phyloP scores from a whole-genome alignment of 1,140 invertebrate genomes.

The Anoplolepis gracilipes region DNA sequence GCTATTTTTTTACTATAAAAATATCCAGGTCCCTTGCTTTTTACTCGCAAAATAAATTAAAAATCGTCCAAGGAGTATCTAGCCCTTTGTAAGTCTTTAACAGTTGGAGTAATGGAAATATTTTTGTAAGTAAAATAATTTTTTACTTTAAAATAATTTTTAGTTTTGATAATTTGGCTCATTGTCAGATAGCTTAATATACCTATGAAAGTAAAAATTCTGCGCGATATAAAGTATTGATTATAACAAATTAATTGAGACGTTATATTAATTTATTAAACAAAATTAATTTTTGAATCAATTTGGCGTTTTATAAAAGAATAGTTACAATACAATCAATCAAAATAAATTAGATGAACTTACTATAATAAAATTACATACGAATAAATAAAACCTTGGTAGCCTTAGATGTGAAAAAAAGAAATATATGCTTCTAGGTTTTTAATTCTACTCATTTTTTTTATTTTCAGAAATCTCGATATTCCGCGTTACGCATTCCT shows the following conservation, averaged over 20 bases:
- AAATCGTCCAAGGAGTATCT: no score
- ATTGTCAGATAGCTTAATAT: no score
- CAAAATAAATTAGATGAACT: background rate
- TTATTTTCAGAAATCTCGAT: conserved; percentile 10
- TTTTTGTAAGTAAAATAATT: no score
- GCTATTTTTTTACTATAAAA: no score
- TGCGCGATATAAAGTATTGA: background rate
- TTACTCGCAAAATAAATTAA: no score
- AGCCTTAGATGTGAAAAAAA: background rate
- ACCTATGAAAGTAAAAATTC: background rate
- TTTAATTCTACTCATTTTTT: background rate
- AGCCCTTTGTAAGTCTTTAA: no score
- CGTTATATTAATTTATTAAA: background rate
- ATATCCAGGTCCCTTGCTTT: no score
- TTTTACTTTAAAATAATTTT: no score
- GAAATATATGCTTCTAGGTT: background rate
- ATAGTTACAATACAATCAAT: background rate
- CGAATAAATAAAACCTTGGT: background rate
- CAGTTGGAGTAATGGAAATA: no score
- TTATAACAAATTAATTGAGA: background rate
- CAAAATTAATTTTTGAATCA: background rate
- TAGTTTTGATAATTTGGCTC: no score
- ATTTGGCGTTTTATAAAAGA: background rate
- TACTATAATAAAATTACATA: background rate
- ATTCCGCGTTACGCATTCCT: background rate